These are phyloP conservation scores for Brachypalpus laphriformis DNA, from an alignment of 2,888 invertebrate species.

Conservation along the genomic window DNA sequence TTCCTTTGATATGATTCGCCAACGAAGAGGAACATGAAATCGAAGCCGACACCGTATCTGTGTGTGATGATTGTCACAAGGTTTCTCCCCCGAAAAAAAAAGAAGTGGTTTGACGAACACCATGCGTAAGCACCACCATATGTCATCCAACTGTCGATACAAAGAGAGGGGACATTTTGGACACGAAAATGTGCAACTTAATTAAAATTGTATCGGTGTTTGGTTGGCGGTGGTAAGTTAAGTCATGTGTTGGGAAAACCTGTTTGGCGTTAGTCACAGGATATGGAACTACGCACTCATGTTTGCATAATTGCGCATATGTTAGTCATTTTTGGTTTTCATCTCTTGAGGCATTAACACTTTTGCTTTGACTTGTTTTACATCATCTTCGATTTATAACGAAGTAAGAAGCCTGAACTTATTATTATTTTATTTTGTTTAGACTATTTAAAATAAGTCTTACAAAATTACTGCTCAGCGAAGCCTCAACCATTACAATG, in stretches of 20 bases:
- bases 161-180: slow-evolving; percentile 4
- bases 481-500: too few species aligned
- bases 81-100: not conserved
- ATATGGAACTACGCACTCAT: not conserved
- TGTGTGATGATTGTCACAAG: slow-evolving; percentile 35
- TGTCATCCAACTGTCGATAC: slow-evolving; percentile 47
- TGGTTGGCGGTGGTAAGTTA: slow-evolving; percentile 1
- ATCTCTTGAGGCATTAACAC: not conserved
- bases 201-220: slow-evolving; percentile 16
- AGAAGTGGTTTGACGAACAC: not conserved
- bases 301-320: not conserved
- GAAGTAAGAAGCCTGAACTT: too few species aligned
- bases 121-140: slow-evolving; percentile 42
- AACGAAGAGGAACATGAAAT: slow-evolving; percentile 45
- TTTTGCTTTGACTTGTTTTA: not conserved
- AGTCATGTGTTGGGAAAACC: not conserved
- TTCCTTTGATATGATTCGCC: slow-evolving; percentile 63
- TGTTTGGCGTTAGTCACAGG: slow-evolving; percentile 12
- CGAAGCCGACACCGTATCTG: slow-evolving; percentile 51
- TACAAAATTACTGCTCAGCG: too few species aligned
- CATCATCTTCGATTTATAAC: too few species aligned
- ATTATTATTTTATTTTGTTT: too few species aligned
- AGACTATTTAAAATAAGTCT: too few species aligned
- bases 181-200: slow-evolving; percentile 34
- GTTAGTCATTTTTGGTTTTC: not conserved